These are phyloP conservation scores for Aporophyla lueneburgensis DNA, from an alignment of 2,888 invertebrate genomes.

Conservation along the genomic window DNA sequence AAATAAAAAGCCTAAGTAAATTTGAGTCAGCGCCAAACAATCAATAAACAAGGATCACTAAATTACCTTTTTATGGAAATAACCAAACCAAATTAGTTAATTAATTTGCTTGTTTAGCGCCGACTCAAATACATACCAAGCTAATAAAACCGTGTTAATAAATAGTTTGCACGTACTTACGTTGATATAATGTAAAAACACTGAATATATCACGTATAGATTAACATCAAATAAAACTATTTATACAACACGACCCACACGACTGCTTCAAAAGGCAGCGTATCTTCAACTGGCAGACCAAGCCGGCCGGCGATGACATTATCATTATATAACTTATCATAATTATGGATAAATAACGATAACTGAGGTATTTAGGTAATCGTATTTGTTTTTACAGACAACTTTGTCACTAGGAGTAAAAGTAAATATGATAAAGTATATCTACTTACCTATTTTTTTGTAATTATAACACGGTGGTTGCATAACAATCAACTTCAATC, in stretches of 20 bases:
- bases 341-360: conserved; percentile 16
- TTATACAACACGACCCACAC: neutral
- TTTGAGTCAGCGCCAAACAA: too few species aligned
- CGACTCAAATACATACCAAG: too few species aligned
- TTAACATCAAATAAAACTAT: neutral
- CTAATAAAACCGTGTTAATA: too few species aligned
- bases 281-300: conserved; percentile 12
- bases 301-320: neutral
- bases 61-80: too few species aligned
- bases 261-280: neutral
- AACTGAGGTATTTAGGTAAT: conserved; percentile 5
- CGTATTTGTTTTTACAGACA: neutral
- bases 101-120: too few species aligned
- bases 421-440: neutral
- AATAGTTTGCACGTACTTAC: conserved; percentile 15
- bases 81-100: too few species aligned
- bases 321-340: conserved; percentile 23
- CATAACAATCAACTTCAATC: too few species aligned
- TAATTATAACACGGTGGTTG: too few species aligned
- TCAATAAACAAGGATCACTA: too few species aligned
- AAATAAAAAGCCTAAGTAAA: too few species aligned
- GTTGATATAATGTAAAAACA: neutral
- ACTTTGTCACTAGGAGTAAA: neutral
- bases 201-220: neutral
- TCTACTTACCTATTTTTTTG: neutral